Evolutionary conservation across 2,888 invertebrate species (phyloP), one percentile per base, ranked within the genome.

Genomic region (Agriotes lineatus): DNA sequence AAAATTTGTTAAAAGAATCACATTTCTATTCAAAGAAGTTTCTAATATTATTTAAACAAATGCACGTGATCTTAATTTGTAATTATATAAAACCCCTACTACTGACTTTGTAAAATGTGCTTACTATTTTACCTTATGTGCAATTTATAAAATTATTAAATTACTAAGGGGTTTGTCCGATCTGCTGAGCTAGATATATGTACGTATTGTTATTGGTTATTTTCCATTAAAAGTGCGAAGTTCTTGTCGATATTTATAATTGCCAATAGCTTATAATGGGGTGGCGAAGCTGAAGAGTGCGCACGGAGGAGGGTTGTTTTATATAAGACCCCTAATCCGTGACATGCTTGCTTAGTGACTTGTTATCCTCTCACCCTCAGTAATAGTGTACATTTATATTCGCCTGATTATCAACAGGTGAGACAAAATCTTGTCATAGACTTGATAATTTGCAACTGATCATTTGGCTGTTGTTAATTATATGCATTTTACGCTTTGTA

Each of bases 171-270:
- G 9, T 9, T 30, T 6, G 4, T 30, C 30, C 30, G 4, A 30
- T 30, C 9, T 30, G 30, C 30, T 4, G 5, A 30, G 9, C 4
- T 9, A 30, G 5, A 6, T 35, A 1, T 37, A 12, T 12, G 37
- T 37, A 18, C 42, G 18, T 42, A 42, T 42, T 9, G 14, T 9
- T 18, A 18, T 16, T n/a, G 37, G 37, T 25, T 18, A 52, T 52
- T 52, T 64, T 64, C 64, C 64, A 57, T 33, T 25, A n/a, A 64
- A 67, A 70, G 70, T 67, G 59, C 58, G 63, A 70, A 68, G 65
- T 64, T 39, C 50, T 70, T 69, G 69, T 60, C 69, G 71, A 71
- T 74, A 72, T 74, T 74, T 74, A 72, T 74, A 74, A 74, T 72
- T 72, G 69, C 67, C 58, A 50, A 35, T 64, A 57, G 56, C 56